Conservation (phyloP, 2,888 invertebrate species). For the Synanthedon vespiformis region DNA sequence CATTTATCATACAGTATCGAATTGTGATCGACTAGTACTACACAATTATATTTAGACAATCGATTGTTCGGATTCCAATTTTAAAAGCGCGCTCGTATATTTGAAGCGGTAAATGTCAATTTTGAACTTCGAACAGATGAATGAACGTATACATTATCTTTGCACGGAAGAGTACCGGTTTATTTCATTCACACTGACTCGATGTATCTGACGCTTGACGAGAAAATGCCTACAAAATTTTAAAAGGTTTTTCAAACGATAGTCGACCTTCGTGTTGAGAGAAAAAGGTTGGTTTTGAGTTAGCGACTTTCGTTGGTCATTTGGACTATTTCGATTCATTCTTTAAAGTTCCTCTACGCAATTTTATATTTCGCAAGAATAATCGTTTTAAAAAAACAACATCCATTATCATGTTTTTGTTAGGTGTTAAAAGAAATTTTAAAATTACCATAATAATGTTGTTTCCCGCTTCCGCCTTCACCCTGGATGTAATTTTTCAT, state of each 20-base stretch:
- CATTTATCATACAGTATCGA: conserved; percentile 54
- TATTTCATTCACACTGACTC: conserved; percentile 40
- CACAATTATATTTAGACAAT: conserved; percentile 29
- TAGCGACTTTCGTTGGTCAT: neutral
- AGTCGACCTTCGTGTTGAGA: neutral
- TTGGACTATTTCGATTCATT: neutral
- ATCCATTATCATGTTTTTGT: too few species aligned
- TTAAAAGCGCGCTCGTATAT: too few species aligned
- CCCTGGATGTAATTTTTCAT: too few species aligned
- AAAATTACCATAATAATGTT: too few species aligned
- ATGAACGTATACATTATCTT: neutral
- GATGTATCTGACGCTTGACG: conserved; percentile 15
- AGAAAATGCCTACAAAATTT: conserved; percentile 7
- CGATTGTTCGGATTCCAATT: neutral
- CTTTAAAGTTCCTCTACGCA: neutral
- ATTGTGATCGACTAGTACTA: conserved; percentile 43
- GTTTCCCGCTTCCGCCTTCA: too few species aligned
- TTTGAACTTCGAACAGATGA: neutral
- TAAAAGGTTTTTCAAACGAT: neutral
- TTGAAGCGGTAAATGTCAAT: neutral
- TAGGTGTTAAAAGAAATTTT: too few species aligned
- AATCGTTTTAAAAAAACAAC: too few species aligned
- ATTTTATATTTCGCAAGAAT: too few species aligned
- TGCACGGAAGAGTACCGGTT: conserved; percentile 28
- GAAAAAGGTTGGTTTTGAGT: neutral